A percentile compares a stretch with the other conserved stretches of the same genome.
These are phyloP conservation scores for Acanthosepion pharaonis DNA, from an alignment of 2,888 invertebrate genomes.

Conservation along the genomic window DNA sequence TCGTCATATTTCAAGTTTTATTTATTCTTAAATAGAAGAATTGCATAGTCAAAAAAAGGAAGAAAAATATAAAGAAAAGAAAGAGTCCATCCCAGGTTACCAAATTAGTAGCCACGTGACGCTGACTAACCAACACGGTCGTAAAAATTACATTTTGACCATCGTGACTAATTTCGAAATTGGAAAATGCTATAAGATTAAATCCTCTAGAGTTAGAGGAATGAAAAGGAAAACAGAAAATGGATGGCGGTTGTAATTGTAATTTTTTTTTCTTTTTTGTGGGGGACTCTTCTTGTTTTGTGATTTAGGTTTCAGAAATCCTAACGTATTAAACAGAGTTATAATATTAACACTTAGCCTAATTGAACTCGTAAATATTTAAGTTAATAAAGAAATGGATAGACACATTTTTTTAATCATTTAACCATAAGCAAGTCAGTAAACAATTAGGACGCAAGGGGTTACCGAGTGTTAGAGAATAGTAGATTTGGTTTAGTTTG, in stretches of 20 bases:
- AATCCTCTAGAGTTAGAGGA: neutral
- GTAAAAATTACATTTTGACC: neutral
- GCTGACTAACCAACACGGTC: neutral
- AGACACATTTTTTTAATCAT: no score
- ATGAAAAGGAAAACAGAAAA: neutral
- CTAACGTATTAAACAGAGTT: no score
- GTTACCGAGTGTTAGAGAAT: no score
- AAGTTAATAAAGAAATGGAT: no score
- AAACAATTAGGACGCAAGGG: no score
- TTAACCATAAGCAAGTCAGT: no score
- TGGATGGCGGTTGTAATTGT: neutral
- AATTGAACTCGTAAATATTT: no score
- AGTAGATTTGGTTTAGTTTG: no score
- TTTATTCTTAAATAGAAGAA: neutral
- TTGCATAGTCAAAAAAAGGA: neutral
- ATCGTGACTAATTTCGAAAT: neutral
- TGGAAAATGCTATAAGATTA: neutral
- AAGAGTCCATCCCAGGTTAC: neutral
- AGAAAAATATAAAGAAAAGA: neutral
- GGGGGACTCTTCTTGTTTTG: no score
- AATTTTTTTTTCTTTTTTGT: no score
- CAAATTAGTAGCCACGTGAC: neutral
- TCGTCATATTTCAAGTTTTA: neutral
- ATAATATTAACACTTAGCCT: no score
- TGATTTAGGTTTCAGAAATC: no score